Conservation (phyloP, 2,797 vertebrate species). For the Adelosebastes latens region DNA sequence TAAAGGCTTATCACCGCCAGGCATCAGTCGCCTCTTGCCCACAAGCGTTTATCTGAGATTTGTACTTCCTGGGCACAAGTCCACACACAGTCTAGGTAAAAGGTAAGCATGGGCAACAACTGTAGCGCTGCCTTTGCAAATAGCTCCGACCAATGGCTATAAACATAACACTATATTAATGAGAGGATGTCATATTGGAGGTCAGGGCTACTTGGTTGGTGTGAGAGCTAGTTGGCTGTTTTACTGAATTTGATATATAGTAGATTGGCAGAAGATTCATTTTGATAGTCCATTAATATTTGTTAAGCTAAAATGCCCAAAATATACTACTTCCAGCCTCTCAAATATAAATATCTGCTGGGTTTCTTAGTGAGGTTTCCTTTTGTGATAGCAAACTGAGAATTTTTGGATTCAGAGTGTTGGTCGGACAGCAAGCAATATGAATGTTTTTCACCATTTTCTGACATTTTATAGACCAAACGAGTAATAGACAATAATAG, state of each 20-base stretch:
- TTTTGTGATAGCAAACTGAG: not conserved
- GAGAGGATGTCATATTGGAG: not conserved
- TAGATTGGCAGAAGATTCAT: not conserved
- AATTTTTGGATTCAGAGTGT: not conserved
- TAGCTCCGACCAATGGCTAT: not conserved
- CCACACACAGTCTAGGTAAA: slow-evolving; percentile 47
- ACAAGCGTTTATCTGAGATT: slow-evolving; percentile 64
- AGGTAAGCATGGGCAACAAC: slow-evolving; percentile 30
- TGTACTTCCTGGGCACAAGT: slow-evolving; percentile 67
- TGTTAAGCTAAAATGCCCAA: not conserved
- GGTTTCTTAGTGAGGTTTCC: not conserved
- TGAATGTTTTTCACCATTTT: not conserved
- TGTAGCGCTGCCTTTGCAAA: slow-evolving; percentile 15
- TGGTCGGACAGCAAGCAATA: not conserved
- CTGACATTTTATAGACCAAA: not conserved
- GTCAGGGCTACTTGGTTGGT: not conserved
- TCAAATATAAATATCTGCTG: not conserved
- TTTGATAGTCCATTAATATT: not conserved
- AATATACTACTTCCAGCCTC: not conserved
- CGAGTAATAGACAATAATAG: not conserved
- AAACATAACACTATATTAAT: not conserved
- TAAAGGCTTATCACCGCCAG: slow-evolving; percentile 65
- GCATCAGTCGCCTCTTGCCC: slow-evolving; percentile 57
- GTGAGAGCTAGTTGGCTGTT: not conserved
- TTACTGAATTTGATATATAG: not conserved